Conservation (phyloP, 2,888 invertebrate species). For the Galerucella nymphaeae region DNA sequence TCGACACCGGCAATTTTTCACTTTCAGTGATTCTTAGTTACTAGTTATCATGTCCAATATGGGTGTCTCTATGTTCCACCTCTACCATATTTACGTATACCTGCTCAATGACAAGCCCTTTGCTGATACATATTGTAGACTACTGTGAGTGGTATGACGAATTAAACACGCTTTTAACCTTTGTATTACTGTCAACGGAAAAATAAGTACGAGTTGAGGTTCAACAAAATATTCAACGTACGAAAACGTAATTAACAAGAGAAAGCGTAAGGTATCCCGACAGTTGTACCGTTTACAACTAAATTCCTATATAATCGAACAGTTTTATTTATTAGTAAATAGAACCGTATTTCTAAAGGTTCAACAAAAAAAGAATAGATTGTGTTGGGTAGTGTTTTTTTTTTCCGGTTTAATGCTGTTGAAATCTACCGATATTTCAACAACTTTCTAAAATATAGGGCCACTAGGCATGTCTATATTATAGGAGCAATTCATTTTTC, state of each 20-base stretch:
- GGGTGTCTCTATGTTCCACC: background rate
- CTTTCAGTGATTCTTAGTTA: no score
- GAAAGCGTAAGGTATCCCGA: constrained; percentile 19
- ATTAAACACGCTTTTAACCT: constrained; percentile 12
- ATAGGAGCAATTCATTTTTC: no score
- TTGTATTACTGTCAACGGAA: constrained; percentile 18
- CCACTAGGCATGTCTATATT: no score
- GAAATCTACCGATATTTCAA: background rate
- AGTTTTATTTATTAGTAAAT: background rate
- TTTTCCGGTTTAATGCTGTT: background rate
- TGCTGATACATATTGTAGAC: background rate
- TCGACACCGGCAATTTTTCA: no score
- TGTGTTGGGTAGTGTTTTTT: background rate
- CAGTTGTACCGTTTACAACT: constrained; percentile 17
- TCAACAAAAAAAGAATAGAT: background rate
- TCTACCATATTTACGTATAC: background rate
- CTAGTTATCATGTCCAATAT: background rate
- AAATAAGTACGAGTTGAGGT: background rate
- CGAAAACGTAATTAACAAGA: constrained; percentile 27
- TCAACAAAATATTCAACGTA: constrained; percentile 3
- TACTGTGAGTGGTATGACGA: background rate
- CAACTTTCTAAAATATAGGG: background rate
- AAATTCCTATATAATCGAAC: constrained; percentile 29
- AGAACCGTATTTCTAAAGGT: background rate
- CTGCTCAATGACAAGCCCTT: background rate